Conservation (phyloP, 2,797 vertebrate species). For the Enteromius argenteus region DNA sequence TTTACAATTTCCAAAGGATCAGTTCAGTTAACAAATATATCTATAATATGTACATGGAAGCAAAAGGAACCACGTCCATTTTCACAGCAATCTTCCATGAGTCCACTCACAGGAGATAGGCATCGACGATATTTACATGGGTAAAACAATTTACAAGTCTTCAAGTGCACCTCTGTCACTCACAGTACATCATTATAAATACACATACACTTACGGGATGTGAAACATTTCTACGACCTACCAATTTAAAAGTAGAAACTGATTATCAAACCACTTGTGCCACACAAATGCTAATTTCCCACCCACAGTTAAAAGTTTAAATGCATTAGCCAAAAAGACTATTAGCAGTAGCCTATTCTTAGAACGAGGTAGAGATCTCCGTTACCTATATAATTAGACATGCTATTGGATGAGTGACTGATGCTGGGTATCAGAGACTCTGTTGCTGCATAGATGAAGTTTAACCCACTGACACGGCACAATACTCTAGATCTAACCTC, state of each 20-base stretch:
- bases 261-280: slow-evolving; percentile 70
- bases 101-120: slow-evolving; percentile 62
- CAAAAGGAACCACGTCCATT: slow-evolving; percentile 84
- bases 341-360: slow-evolving; percentile 7
- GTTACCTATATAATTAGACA: slow-evolving; percentile 12
- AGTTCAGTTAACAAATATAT: slow-evolving; percentile 93
- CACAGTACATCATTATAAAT: slow-evolving; percentile 79
- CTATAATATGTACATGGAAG: slow-evolving; percentile 83
- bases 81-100: slow-evolving; percentile 85
- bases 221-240: slow-evolving; percentile 54
- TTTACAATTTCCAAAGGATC: slow-evolving; percentile 95
- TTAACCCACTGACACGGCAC: slow-evolving; percentile 3
- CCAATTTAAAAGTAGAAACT: slow-evolving; percentile 55
- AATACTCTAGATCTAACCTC: slow-evolving; percentile 18
- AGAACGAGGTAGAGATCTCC: slow-evolving; percentile 52
- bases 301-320: slow-evolving; percentile 16
- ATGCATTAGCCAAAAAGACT: slow-evolving; percentile 33
- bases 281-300: slow-evolving; percentile 42
- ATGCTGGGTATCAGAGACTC: slow-evolving; percentile 26
- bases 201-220: slow-evolving; percentile 69
- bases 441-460: slow-evolving; percentile 46
- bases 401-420: slow-evolving; percentile 21
- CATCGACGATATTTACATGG: slow-evolving; percentile 74
- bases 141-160: slow-evolving; percentile 73
- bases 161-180: slow-evolving; percentile 70